These are phyloP conservation scores for Platypus cylindrus DNA, from an alignment of 2,888 invertebrate species.

Conservation along the genomic window DNA sequence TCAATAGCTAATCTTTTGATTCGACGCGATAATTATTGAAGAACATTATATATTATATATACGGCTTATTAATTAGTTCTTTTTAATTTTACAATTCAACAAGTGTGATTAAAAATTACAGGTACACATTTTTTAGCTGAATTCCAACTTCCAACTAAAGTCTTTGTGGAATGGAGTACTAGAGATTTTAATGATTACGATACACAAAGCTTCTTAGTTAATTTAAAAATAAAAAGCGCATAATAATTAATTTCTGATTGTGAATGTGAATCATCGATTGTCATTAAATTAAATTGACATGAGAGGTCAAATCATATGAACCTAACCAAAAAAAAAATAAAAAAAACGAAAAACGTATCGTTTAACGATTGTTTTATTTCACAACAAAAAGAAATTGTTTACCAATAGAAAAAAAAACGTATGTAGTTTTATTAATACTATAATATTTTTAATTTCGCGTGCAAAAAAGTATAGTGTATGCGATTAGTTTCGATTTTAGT, in stretches of 20 bases:
- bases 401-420: conserved; percentile 18
- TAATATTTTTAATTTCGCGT: background rate
- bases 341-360: conserved; percentile 18
- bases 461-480: background rate
- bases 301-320: conserved; percentile 35
- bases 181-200: too few species aligned
- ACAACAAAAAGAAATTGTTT: too few species aligned
- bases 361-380: conserved; percentile 8
- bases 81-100: too few species aligned
- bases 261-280: conserved; percentile 22
- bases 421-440: conserved; percentile 11
- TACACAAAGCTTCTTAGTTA: too few species aligned
- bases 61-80: too few species aligned
- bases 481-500: background rate
- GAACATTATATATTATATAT: too few species aligned
- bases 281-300: conserved; percentile 25
- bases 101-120: too few species aligned
- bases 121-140: too few species aligned
- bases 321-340: conserved; percentile 31
- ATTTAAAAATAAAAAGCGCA: too few species aligned
- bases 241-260: conserved; percentile 10
- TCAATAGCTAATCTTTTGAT: conserved; percentile 2
- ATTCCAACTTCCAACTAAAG: too few species aligned
- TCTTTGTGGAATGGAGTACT: too few species aligned
- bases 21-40: too few species aligned